phyloP scores from a whole-genome alignment of 2,888 invertebrate species.

The Gymnocheta viridis region DNA sequence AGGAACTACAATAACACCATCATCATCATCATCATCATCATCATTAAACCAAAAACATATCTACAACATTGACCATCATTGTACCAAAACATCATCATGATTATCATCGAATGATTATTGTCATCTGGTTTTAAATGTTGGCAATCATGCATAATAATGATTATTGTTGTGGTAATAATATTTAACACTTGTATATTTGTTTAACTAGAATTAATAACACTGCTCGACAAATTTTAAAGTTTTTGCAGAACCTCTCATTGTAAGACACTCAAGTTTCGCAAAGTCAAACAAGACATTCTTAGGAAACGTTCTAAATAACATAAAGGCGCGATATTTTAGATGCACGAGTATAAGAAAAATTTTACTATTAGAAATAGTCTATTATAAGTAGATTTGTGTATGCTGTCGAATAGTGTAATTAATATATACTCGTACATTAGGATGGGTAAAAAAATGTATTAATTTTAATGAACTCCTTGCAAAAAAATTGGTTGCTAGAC shows the following conservation, averaged over 20 bases:
- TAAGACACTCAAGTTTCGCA: too few species aligned
- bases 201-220: slow-evolving; percentile 11
- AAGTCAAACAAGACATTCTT: too few species aligned
- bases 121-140: slow-evolving; percentile 14
- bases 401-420: too few species aligned
- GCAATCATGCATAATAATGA: slow-evolving; percentile 21
- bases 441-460: too few species aligned
- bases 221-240: background rate
- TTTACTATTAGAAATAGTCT: too few species aligned
- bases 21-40: background rate
- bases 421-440: too few species aligned
- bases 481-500: too few species aligned
- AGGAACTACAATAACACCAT: background rate
- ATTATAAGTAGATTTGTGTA: too few species aligned
- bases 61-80: slow-evolving; percentile 45
- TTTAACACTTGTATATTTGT: slow-evolving; percentile 23
- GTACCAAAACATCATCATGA: slow-evolving; percentile 22
- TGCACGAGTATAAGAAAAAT: too few species aligned
- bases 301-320: too few species aligned
- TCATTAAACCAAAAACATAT: slow-evolving; percentile 29
- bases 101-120: slow-evolving; percentile 27
- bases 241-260: background rate
- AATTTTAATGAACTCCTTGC: too few species aligned
- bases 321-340: too few species aligned
- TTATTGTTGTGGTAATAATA: slow-evolving; percentile 31